Evolutionary conservation across 2,113 vertebrate species (phyloP), one percentile per base, ranked within the genome.

Genomic region (Tretioscincus oriximinensis): DNA sequence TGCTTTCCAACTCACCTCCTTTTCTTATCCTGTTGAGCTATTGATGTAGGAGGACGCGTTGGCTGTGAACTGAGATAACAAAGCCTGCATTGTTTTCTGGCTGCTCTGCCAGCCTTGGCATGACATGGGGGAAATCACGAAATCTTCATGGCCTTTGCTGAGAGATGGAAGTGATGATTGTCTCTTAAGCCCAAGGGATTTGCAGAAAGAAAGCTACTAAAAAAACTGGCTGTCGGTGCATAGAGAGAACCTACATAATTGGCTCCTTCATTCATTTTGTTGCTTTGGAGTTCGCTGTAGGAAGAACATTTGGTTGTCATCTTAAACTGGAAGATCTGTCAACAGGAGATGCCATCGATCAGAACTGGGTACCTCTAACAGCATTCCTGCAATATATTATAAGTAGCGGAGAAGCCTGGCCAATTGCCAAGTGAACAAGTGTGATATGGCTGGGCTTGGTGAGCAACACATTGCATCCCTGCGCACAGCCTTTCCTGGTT

Each of bases 81-180:
- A 64, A 18, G 5, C 18, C n/a, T 61, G 14, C 12, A 58, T 75
- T 86, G 20, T 76, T 88, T 66, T 71, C 8, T 78, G 35, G 9
- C 4, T 78, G 71, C 81, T 20, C 31, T 77, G 85, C 73, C 87
- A 1, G 5, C 2, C 47, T 68, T 83, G 9, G 1, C 64, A 8
- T 73, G 75, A 74, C 24, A 24, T 67, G 21, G 20, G 73, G 29
- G 85, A 76, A 88, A 21, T 60, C 47, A 71, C 20, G 75, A 54
- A 5, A 1, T 72, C 4, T 77, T 10, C 31, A 64, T 72, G 28
- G 31, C 24, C 76, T 88, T 28, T n/a, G 64, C 64, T 54, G 63
- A 69, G 75, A 35, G 2, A 7, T 51, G 24, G 80, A 80, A 24
- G 24, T 47, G 72, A 18, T 35, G 21, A 9, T 77, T 85, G 51